Evolutionary conservation across 2,797 vertebrate genomes (phyloP).

Genomic region (Synanceia verrucosa): DNA sequence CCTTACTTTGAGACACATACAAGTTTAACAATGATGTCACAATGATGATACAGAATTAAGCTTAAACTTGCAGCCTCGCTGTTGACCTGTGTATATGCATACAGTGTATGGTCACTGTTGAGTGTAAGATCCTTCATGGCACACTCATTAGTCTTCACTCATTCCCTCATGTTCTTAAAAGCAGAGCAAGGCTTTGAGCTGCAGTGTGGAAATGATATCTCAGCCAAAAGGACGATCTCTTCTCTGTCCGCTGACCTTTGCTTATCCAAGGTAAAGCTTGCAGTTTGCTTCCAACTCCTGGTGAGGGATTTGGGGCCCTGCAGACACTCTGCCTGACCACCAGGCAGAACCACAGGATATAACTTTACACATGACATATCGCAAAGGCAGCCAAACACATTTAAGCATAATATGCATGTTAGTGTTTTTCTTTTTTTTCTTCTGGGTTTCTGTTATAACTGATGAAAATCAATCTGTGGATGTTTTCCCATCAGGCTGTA

Average conservation of each 20-base stretch:
- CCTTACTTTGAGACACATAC: too few relatives aligned
- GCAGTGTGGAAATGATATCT: conserved; percentile 30
- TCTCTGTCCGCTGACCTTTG: conserved; percentile 44
- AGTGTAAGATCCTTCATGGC: neutral
- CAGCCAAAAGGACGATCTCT: conserved; percentile 28
- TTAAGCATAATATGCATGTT: conserved; percentile 52
- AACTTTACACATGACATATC: conserved; percentile 60
- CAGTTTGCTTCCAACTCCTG: conserved; percentile 39
- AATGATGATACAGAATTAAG: neutral
- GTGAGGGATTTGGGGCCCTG: conserved; percentile 26
- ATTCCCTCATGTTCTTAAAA: conserved; percentile 15
- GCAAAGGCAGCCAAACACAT: conserved; percentile 54
- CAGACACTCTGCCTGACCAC: conserved; percentile 54
- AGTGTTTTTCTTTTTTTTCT: conserved; percentile 39
- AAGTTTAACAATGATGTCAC: too few relatives aligned
- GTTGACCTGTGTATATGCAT: neutral
- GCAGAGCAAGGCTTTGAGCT: conserved; percentile 40
- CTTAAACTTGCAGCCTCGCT: neutral
- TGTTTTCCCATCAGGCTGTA: conserved; percentile 62
- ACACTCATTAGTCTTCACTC: conserved; percentile 10
- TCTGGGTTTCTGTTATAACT: conserved; percentile 54
- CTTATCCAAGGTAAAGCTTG: conserved; percentile 46
- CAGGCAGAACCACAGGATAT: conserved; percentile 48
- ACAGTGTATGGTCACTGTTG: neutral
- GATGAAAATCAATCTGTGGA: conserved; percentile 66